Conservation (phyloP, 2,888 invertebrate species). For the Ceraclea dissimilis region DNA sequence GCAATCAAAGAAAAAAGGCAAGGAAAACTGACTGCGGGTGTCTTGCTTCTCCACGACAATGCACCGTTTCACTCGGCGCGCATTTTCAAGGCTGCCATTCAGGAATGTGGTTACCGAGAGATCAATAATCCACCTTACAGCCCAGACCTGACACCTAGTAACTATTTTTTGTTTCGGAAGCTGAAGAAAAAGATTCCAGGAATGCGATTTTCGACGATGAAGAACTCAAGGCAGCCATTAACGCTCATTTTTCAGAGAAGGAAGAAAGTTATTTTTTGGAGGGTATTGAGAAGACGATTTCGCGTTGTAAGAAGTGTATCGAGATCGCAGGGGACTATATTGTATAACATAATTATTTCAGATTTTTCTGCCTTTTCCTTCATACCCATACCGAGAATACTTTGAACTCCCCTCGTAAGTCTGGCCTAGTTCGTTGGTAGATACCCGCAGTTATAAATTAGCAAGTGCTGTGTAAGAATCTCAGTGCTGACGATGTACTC, state of each 20-base stretch:
- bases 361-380: background rate
- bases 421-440: too few relatives aligned
- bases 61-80: constrained; percentile 15
- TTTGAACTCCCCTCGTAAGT: constrained; percentile 2
- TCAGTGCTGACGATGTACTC: too few relatives aligned
- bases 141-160: constrained; percentile 18
- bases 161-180: background rate
- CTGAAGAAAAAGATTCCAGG: background rate
- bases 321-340: background rate
- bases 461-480: too few relatives aligned
- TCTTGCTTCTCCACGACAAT: constrained; percentile 15
- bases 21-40: background rate
- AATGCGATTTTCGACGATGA: constrained; percentile 9
- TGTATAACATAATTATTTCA: background rate
- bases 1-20: constrained; percentile 1
- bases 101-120: constrained; percentile 14
- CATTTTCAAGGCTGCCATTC: constrained; percentile 12
- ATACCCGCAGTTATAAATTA: too few relatives aligned
- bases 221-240: constrained; percentile 4
- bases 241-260: background rate
- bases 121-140: constrained; percentile 17
- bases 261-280: constrained; percentile 1
- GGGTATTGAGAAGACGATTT: background rate
- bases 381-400: background rate
- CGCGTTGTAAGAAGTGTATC: constrained; percentile 1